Base-by-base conservation (phyloP, 2,888 invertebrate species). In the Blastobasis lacticolella region DNA sequence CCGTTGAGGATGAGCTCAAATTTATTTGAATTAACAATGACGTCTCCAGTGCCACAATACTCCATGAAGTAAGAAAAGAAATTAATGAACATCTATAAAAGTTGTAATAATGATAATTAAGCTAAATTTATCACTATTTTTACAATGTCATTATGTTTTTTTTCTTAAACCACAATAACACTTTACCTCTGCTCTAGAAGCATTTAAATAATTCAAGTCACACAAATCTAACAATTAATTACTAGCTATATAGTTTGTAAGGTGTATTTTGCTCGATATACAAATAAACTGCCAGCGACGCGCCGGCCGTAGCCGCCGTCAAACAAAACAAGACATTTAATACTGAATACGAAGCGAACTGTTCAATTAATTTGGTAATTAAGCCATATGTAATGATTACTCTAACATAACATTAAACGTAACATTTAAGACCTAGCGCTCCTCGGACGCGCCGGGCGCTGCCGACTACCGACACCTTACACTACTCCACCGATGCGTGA, bases 141-240 rank as follows among this genome's bases (percentile, higher is more conserved):
- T 88, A 88, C 88, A 88, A 86, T 86, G 88, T 87, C 88, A 88
- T 87, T 82, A 87, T 88, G 86, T 86, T 83, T 81, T 59, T 59
- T 76, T 75, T 73, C 84, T 82, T 87, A 83, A 82, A 85, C 83
- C 86, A 88, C 88, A 87, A 87, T 78, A 88, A 88, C 87, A 88
- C 87, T 80, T 81, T 85, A 84, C 76, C 75, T 73, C 71, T 78
- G 88, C 85, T 83, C 88, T 88, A 88, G 75, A 87, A 88, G 88
- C 88, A 78, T 85, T 81, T 81, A 79, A 88, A 87, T 87, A 81
- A 86, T 88, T 62, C 79, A 84, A 86, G 81, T 86, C 88, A 88
- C 87, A 88, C 88, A 86, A 85, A 83, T 88, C 88, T 88, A 88
- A 88, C 87, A 86, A 88, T 88, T 86, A 87, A 81, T 85, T 83